Evolutionary conservation across 2,888 invertebrate species (phyloP).

Genomic region (Adelphocoris suturalis): DNA sequence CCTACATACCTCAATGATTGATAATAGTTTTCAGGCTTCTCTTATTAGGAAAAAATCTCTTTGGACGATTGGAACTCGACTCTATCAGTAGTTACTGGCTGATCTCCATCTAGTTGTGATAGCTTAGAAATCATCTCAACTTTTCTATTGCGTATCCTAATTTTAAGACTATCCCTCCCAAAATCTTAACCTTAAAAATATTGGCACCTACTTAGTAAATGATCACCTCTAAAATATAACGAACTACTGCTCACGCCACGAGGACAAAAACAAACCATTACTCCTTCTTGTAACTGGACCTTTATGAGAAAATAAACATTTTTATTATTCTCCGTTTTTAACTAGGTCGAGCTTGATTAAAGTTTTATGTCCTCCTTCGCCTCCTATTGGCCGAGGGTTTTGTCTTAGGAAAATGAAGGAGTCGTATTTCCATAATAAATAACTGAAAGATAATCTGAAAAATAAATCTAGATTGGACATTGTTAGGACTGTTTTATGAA

Average conservation of each 20-base stretch:
- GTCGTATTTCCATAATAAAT: constrained; percentile 30
- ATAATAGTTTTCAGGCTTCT: neutral
- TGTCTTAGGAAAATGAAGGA: constrained; percentile 21
- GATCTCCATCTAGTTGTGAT: neutral
- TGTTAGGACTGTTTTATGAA: constrained; percentile 11
- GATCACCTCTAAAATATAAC: neutral
- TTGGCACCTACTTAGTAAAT: constrained; percentile 14
- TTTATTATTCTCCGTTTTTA: constrained; percentile 9
- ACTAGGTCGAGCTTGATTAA: constrained; percentile 22
- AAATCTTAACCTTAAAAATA: neutral
- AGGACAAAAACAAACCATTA: neutral
- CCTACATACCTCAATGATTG: neutral
- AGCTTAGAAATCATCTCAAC: neutral
- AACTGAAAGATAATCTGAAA: constrained; percentile 34
- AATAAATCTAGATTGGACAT: constrained; percentile 31
- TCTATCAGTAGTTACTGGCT: neutral
- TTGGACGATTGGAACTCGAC: neutral
- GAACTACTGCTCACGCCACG: neutral
- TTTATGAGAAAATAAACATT: constrained; percentile 26
- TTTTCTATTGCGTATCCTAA: neutral
- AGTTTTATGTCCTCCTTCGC: neutral
- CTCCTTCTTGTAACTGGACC: neutral
- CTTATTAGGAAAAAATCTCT: neutral
- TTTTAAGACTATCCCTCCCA: neutral
- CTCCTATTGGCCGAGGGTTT: constrained; percentile 1